These are phyloP conservation scores for Drosophila paranaensis DNA, from an alignment of 2,888 invertebrate species.

Conservation along the genomic window DNA sequence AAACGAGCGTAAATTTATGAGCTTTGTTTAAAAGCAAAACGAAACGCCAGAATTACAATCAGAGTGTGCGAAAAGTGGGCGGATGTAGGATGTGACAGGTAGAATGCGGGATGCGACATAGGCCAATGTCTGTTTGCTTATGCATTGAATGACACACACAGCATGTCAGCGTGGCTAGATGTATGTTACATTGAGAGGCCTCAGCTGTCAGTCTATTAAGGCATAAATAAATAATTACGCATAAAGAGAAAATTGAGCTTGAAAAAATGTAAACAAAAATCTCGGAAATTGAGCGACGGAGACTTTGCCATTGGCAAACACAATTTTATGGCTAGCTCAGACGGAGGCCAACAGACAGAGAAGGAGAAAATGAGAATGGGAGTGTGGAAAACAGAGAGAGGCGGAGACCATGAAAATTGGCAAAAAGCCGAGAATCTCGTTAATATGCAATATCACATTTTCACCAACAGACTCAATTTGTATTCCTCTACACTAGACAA, in stretches of 20 bases:
- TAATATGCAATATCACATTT: slow-evolving; percentile 30
- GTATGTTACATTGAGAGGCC: slow-evolving; percentile 26
- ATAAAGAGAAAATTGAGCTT: slow-evolving; percentile 14
- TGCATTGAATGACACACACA: slow-evolving; percentile 38
- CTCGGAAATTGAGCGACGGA: slow-evolving; percentile 24
- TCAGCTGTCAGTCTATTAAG: slow-evolving; percentile 45
- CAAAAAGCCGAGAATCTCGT: slow-evolving; percentile 12
- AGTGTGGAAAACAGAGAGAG: neutral
- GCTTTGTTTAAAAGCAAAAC: slow-evolving; percentile 41
- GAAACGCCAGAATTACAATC: slow-evolving; percentile 31
- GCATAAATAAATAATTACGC: slow-evolving; percentile 60
- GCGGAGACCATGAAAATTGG: neutral
- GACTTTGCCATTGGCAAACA: slow-evolving; percentile 30
- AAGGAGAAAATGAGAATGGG: neutral
- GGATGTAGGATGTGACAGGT: neutral
- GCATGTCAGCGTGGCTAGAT: slow-evolving; percentile 17
- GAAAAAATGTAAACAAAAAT: slow-evolving; percentile 15
- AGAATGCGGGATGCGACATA: neutral
- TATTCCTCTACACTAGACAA: slow-evolving; percentile 3
- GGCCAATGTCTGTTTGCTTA: slow-evolving; percentile 30
- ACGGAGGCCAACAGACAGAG: neutral
- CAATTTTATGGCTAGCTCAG: slow-evolving; percentile 17
- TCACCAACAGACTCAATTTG: slow-evolving; percentile 2
- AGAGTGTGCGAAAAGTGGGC: slow-evolving; percentile 1
- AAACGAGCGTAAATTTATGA: slow-evolving; percentile 60